Evolutionary conservation across 2,888 invertebrate species (phyloP).

Genomic region (Eurytoma californica): DNA sequence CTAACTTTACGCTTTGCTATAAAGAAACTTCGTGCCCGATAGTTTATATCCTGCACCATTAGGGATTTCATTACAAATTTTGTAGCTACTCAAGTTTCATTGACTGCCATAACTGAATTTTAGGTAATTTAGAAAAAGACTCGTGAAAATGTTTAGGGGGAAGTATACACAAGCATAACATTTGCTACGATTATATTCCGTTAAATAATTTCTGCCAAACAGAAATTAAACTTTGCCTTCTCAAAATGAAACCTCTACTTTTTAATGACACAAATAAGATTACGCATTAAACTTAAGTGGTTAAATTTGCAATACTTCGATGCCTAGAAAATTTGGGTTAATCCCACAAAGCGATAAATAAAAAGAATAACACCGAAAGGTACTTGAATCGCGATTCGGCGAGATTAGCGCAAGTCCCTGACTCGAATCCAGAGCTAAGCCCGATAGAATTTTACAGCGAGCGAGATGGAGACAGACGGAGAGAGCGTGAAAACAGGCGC

Average conservation of each 20-base stretch:
- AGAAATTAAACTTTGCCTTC: too few relatives aligned
- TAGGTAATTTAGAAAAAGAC: too few relatives aligned
- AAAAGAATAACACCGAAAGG: too few relatives aligned
- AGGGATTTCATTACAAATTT: constrained; percentile 38
- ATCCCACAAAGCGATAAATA: too few relatives aligned
- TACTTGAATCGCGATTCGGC: not conserved
- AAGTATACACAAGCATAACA: too few relatives aligned
- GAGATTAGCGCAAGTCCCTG: not conserved
- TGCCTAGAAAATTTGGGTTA: too few relatives aligned
- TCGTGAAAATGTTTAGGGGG: too few relatives aligned
- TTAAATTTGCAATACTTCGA: too few relatives aligned
- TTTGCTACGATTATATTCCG: too few relatives aligned
- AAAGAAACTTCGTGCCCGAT: constrained; percentile 39
- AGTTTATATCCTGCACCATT: constrained; percentile 23
- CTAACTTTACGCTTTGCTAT: constrained; percentile 32
- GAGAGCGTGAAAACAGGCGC: not conserved
- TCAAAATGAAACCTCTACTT: not conserved
- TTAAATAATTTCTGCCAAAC: too few relatives aligned
- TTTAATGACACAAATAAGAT: not conserved
- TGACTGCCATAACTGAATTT: not conserved
- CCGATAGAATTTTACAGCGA: too few relatives aligned
- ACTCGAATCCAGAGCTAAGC: too few relatives aligned
- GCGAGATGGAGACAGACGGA: not conserved
- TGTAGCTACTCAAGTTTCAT: constrained; percentile 18
- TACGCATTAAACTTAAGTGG: not conserved